A percentile compares a stretch with the other conserved stretches of the same genome.
These are phyloP conservation scores for Drosophila nigromelanica DNA, from an alignment of 1,140 invertebrate species.

Conservation along the genomic window DNA sequence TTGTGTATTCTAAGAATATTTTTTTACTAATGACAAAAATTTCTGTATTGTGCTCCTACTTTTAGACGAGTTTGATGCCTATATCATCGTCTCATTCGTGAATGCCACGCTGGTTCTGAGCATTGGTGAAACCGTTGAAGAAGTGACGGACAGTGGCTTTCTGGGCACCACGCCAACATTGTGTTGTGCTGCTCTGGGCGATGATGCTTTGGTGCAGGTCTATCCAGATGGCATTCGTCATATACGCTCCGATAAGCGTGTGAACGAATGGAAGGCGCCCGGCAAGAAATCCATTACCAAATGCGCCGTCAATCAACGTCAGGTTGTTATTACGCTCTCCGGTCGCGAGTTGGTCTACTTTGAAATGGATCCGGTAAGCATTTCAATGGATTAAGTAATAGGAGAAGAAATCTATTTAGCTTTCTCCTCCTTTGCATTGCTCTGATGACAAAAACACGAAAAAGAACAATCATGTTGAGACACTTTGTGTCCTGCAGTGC, in stretches of 20 bases:
- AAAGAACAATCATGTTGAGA: conserved; percentile 83
- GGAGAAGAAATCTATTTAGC: not conserved
- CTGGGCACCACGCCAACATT: conserved; percentile 98
- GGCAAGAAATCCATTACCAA: conserved; percentile 98
- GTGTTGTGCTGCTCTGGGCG: conserved; percentile 97
- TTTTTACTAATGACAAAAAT: conserved; percentile 21
- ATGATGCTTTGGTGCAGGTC: conserved; percentile 98
- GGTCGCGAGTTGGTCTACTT: conserved; percentile 99
- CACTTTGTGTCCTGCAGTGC: conserved; percentile 84
- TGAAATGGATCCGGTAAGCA: conserved; percentile 98
- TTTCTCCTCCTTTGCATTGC: conserved; percentile 22
- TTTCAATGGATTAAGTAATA: not conserved
- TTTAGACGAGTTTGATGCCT: conserved; percentile 91
- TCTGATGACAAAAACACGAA: conserved; percentile 82
- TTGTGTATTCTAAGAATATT: not conserved
- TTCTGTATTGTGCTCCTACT: conserved; percentile 48
- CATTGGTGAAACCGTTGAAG: conserved; percentile 99
- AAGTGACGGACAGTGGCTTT: conserved; percentile 99
- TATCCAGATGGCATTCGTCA: conserved; percentile 99
- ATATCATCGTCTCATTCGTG: conserved; percentile 99
- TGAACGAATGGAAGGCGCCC: conserved; percentile 99
- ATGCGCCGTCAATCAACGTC: conserved; percentile 99
- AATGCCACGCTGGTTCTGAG: conserved; percentile 99
- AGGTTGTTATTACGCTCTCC: conserved; percentile 98
- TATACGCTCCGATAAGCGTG: conserved; percentile 97